phyloP scores from a whole-genome alignment of 1,140 invertebrate genomes.

The Periplaneta americana region DNA sequence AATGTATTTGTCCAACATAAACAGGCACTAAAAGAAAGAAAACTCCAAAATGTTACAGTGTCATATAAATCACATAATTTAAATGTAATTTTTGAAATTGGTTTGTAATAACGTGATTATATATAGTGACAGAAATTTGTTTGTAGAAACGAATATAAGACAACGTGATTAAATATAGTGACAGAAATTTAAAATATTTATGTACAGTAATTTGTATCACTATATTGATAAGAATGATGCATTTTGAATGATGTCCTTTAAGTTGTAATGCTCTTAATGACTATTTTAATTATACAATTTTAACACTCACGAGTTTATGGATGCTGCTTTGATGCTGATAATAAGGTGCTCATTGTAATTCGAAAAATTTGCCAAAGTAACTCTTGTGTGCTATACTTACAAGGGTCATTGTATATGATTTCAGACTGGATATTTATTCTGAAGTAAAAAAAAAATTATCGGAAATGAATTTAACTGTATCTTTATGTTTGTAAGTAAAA shows the following conservation, averaged over 20 bases:
- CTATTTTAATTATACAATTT: not conserved
- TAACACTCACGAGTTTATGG: not conserved
- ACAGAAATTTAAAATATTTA: not conserved
- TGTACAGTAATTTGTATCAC: too few species aligned
- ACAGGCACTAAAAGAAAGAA: too few species aligned
- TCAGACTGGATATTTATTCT: too few species aligned
- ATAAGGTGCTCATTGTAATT: not conserved
- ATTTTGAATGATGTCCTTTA: not conserved
- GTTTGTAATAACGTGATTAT: too few species aligned
- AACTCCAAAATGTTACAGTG: too few species aligned
- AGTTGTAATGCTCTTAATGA: not conserved
- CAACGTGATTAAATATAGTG: not conserved
- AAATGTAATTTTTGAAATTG: too few species aligned
- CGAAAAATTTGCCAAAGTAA: not conserved
- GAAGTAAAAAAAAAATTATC: not conserved
- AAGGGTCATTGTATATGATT: not conserved
- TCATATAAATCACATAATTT: too few species aligned
- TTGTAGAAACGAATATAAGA: too few species aligned
- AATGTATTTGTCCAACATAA: too few species aligned
- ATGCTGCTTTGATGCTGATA: not conserved
- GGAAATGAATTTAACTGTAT: not conserved
- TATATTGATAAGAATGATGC: too few species aligned
- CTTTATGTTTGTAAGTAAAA: not conserved
- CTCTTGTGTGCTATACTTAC: not conserved
- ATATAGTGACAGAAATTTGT: too few species aligned